Percentiles rank a stretch among this genome's conserved stretches.
Evolutionary conservation across 2,888 invertebrate genomes (phyloP).

Genomic region (Ramazzottius varieornatus): DNA sequence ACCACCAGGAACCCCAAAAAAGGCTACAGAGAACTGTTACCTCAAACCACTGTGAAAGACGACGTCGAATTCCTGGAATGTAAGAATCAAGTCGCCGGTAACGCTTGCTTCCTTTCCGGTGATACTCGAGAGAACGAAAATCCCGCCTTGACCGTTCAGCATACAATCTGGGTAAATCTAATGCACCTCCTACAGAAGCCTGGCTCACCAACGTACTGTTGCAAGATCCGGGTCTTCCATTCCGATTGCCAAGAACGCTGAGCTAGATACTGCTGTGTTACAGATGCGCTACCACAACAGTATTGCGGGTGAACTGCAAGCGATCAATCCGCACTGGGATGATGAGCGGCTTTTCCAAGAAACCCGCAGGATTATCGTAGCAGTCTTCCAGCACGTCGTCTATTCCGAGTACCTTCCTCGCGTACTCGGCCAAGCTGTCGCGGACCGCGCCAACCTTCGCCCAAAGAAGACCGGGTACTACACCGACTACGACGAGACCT

Average conservation of each 20-base stretch:
- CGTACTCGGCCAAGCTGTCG: neutral
- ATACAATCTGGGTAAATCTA: constrained; percentile 37
- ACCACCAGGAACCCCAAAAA: neutral
- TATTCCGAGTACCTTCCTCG: constrained; percentile 34
- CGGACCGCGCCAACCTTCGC: neutral
- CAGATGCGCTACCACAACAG: constrained; percentile 52
- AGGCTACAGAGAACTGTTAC: neutral
- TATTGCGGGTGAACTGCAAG: constrained; percentile 34
- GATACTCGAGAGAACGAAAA: neutral
- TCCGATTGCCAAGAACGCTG: too few species aligned
- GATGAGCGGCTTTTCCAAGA: constrained; percentile 55
- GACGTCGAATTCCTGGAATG: constrained; percentile 3
- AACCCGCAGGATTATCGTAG: constrained; percentile 43
- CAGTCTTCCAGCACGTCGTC: constrained; percentile 60
- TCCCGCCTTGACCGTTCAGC: constrained; percentile 48
- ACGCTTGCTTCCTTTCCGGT: neutral
- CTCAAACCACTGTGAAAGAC: neutral
- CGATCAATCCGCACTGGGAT: constrained; percentile 45
- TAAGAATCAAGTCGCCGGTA: neutral
- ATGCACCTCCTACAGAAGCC: too few species aligned
- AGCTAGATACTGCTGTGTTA: too few species aligned
- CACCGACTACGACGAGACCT: constrained; percentile 14
- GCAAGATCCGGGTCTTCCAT: too few species aligned
- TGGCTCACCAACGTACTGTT: too few species aligned
- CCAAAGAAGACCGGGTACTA: neutral